Conservation (phyloP, 2,113 vertebrate species). For the Periophthalmus modestus region DNA sequence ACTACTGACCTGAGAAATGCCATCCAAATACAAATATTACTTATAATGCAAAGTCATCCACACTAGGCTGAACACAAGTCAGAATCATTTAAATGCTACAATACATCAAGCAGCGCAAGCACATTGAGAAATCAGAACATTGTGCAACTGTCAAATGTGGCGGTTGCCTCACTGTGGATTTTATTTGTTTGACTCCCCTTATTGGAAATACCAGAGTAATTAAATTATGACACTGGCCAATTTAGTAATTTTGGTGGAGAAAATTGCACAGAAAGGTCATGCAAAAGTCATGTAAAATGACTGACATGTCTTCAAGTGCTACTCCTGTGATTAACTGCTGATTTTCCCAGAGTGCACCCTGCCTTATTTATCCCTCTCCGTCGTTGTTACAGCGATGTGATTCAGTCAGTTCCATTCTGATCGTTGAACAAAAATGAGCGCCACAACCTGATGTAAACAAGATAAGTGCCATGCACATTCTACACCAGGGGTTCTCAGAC, state of each 20-base stretch:
- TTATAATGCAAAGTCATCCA: background rate
- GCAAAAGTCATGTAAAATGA: background rate
- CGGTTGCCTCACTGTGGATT: background rate
- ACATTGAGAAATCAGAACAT: background rate
- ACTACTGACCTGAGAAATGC: background rate
- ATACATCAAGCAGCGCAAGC: background rate
- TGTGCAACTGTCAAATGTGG: background rate
- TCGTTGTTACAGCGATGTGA: background rate
- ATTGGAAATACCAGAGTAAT: background rate
- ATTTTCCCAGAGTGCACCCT: background rate
- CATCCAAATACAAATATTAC: background rate
- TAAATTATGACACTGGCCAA: background rate
- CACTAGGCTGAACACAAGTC: background rate
- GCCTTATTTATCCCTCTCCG: background rate
- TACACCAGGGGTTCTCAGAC: too few species aligned
- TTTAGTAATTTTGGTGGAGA: background rate
- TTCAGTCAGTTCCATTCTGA: background rate
- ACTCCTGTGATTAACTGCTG: background rate
- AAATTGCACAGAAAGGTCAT: background rate
- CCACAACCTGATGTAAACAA: slow-evolving; percentile 4
- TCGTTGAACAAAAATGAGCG: background rate
- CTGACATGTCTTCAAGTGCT: background rate
- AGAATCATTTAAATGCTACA: background rate
- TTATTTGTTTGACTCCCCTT: background rate
- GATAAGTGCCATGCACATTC: background rate